Percentiles rank a stretch among this genome's conserved stretches.
Evolutionary conservation across 2,113 vertebrate genomes (phyloP).

Genomic region (Aptenodytes patagonicus): DNA sequence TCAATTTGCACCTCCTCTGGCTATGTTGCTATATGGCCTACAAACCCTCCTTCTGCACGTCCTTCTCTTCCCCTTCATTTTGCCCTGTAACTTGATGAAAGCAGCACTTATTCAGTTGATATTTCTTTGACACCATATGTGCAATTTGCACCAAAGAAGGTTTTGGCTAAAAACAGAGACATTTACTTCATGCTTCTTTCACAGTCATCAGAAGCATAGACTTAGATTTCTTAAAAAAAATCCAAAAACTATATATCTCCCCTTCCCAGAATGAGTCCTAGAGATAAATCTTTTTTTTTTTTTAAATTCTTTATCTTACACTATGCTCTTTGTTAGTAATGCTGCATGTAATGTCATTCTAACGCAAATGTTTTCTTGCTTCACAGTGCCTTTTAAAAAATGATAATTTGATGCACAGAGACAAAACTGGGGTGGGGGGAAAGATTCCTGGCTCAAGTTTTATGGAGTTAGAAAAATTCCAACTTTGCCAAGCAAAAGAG

Average conservation of each 20-base stretch:
- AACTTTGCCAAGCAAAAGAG: neutral
- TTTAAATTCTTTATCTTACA: neutral
- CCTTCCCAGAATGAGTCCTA: neutral
- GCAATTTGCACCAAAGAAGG: conserved; percentile 19
- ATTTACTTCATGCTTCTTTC: conserved; percentile 29
- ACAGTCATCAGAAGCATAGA: neutral
- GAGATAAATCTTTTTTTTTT: neutral
- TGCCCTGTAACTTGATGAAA: neutral
- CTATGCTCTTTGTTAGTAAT: neutral
- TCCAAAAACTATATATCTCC: neutral
- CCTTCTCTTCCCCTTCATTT: neutral
- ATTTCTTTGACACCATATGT: conserved; percentile 45
- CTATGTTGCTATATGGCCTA: neutral
- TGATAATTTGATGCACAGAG: conserved; percentile 22
- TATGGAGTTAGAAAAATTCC: neutral
- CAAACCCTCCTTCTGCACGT: neutral
- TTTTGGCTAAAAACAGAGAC: conserved; percentile 34
- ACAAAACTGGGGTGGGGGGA: neutral
- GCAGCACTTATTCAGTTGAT: neutral
- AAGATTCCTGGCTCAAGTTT: conserved; percentile 1
- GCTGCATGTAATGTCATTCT: neutral
- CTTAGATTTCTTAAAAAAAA: neutral
- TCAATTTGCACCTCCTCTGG: neutral
- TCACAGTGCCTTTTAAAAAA: neutral
- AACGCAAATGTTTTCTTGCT: neutral